Conservation (phyloP, 2,113 vertebrate species). For the Choloepus hoffmanni region DNA sequence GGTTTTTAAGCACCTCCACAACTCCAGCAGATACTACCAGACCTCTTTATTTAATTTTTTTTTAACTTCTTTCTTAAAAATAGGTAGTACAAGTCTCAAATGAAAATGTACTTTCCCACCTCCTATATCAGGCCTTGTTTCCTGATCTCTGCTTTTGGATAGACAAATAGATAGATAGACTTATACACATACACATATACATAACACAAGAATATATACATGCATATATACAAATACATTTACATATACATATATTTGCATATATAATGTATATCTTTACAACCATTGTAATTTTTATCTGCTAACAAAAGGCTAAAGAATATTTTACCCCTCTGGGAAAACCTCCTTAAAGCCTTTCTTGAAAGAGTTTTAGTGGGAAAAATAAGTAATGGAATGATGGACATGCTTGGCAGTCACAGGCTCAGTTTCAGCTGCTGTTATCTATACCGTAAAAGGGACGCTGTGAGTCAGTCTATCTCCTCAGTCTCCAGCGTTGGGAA, state of each 20-base stretch:
- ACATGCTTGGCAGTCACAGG: neutral
- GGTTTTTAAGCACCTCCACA: neutral
- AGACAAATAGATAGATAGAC: neutral
- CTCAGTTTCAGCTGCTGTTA: neutral
- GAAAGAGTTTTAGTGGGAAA: conserved; percentile 9
- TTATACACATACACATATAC: neutral
- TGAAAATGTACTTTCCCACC: neutral
- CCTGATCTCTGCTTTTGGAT: neutral
- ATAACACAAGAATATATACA: neutral
- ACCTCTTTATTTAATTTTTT: neutral
- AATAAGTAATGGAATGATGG: neutral
- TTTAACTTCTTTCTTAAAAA: neutral
- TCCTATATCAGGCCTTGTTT: neutral
- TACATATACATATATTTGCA: neutral
- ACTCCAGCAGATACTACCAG: neutral
- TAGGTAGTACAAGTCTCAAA: neutral
- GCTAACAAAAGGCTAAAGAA: neutral
- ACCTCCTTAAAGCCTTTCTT: neutral
- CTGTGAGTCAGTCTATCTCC: neutral
- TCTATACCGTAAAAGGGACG: neutral
- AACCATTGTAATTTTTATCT: neutral
- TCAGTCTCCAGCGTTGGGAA: neutral
- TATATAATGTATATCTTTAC: neutral
- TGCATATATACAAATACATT: neutral
- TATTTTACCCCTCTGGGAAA: neutral